Conservation (phyloP, 2,113 vertebrate genomes). For the Notechis scutatus region DNA sequence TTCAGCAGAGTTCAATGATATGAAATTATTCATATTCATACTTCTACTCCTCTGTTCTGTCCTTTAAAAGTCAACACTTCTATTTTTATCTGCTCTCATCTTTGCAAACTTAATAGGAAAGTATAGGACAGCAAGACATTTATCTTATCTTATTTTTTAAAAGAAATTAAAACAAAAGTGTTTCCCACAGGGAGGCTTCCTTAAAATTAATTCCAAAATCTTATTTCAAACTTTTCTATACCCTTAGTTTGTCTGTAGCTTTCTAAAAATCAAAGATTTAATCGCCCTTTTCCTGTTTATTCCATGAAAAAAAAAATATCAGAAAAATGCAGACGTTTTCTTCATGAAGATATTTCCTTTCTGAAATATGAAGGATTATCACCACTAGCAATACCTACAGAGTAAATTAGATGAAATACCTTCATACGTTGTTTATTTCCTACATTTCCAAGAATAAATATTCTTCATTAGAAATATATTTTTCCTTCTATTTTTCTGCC, state of each 20-base stretch:
- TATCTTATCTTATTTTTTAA: background rate
- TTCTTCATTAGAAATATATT: background rate
- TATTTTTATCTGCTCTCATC: background rate
- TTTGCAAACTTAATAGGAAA: background rate
- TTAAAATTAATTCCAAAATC: background rate
- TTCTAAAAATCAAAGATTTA: background rate
- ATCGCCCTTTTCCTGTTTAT: background rate
- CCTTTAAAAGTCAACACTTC: background rate
- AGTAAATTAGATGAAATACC: background rate
- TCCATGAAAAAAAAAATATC: background rate
- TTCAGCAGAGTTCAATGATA: background rate
- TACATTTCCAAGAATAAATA: background rate
- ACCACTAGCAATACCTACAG: background rate
- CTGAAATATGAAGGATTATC: background rate
- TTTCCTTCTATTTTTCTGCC: conserved; percentile 44
- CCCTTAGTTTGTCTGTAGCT: background rate
- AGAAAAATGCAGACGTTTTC: background rate
- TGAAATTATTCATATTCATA: background rate
- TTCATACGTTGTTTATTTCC: background rate
- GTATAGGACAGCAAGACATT: background rate
- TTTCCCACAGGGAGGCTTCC: background rate
- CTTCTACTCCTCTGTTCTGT: background rate
- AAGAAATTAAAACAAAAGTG: background rate
- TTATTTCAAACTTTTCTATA: background rate
- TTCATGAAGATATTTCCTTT: background rate